Evolutionary conservation across 2,797 vertebrate species (phyloP), one percentile per base, ranked within the genome.

Genomic region (Oreochromis grahami): DNA sequence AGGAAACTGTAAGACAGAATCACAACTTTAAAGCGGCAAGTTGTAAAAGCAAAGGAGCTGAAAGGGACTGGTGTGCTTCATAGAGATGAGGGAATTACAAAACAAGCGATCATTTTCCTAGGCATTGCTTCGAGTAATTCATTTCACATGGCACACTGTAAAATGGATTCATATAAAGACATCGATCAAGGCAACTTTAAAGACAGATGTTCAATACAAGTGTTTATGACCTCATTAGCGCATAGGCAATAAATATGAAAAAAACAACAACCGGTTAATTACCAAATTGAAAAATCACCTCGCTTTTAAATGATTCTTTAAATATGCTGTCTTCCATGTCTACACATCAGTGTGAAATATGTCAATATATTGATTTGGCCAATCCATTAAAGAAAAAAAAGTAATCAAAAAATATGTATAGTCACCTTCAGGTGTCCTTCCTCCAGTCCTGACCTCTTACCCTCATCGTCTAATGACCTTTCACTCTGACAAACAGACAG

Each of bases 401-500:
- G 14, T 19, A 19, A 72, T 29, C 9, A 48, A 48, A 70, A 72
- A 12, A 29, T 48, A 24, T 17, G 45, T n/a, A 17, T n/a, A 79
- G 41, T 79, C 56, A 78, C 32, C 26, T 58, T 78, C 15, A 43
- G 38, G 82, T 78, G 85, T 86, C 87, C 87, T 92, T 90, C 79
- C 48, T 50, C 77, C 15, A 4, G 3, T 32, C 76, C 80, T 81
- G 86, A 70, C 88, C 84, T 82, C 34, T 83, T 79, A 88, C 85
- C 88, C 87, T 90, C 83, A 15, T 84, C 50, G 87, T 88, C 58
- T 94, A 93, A 94, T 94, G 96, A 98, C 97, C 96, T 97, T 97
- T 97, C 94, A 24, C 65, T 89, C 81, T 94, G 93, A 92, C 96
- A 96, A 96, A 97, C 96, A 96, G 96, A 97, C 92, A 94, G 94